phyloP scores from a whole-genome alignment of 2,797 vertebrate species.

The Falco columbarius region DNA sequence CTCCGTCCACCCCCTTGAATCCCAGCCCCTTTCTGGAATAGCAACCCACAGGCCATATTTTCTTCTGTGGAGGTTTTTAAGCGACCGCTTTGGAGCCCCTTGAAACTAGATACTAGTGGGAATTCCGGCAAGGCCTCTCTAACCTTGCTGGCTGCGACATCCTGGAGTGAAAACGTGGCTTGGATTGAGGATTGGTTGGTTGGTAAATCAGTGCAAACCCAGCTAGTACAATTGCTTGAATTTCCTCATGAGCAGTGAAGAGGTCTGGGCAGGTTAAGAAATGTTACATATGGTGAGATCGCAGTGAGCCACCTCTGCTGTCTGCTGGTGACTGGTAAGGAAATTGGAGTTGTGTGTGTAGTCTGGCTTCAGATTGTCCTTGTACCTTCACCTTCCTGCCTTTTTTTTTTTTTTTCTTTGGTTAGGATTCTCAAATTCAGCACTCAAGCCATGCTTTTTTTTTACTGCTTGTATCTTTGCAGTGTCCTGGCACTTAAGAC shows the following conservation, averaged over 20 bases:
- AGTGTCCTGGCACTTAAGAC: neutral
- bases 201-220: neutral
- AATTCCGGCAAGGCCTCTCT: slow-evolving; percentile 53
- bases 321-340: neutral
- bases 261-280: neutral
- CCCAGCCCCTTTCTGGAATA: slow-evolving; percentile 51
- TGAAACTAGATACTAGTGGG: slow-evolving; percentile 59
- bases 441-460: neutral
- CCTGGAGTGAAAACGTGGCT: slow-evolving; percentile 28
- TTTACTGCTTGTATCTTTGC: neutral
- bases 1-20: slow-evolving; percentile 68
- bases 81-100: slow-evolving; percentile 42
- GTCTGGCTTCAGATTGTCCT: neutral
- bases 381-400: neutral
- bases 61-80: slow-evolving; percentile 51
- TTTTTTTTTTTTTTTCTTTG: neutral
- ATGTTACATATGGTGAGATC: neutral
- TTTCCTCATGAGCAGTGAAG: neutral
- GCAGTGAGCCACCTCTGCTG: neutral
- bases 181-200: slow-evolving; percentile 2
- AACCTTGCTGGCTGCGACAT: slow-evolving; percentile 18
- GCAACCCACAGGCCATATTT: slow-evolving; percentile 57
- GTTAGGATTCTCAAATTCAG: neutral
- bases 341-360: neutral
- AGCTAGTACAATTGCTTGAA: neutral